Conservation (phyloP, 2,888 invertebrate genomes). For the Cybosia mesomella region DNA sequence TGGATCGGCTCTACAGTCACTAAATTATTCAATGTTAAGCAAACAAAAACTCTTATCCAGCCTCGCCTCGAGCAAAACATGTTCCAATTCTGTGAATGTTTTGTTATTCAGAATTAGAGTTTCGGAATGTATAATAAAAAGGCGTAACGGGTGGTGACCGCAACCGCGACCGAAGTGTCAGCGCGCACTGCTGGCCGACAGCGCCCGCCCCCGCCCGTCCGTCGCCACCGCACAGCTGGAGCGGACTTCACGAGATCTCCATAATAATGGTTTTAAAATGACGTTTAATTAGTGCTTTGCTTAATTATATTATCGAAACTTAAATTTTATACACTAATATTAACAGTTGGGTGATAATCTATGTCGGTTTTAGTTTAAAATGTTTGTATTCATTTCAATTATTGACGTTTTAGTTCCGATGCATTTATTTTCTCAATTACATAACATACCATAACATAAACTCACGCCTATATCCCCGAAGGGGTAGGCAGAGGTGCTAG, state of each 20-base stretch:
- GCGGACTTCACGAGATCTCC: neutral
- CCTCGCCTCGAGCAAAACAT: slow-evolving; percentile 20
- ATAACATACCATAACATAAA: no score
- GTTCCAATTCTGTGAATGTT: slow-evolving; percentile 21
- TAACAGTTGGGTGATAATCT: no score
- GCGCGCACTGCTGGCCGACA: slow-evolving; percentile 13
- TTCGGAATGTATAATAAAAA: slow-evolving; percentile 30
- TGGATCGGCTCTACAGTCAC: slow-evolving; percentile 2
- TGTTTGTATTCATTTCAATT: neutral
- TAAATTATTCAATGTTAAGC: slow-evolving; percentile 19
- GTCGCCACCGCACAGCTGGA: slow-evolving; percentile 2
- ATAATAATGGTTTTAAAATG: slow-evolving; percentile 2
- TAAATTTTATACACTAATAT: neutral
- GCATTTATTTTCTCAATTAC: no score
- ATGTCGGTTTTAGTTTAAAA: neutral
- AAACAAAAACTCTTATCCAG: slow-evolving; percentile 18
- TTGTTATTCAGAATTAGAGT: slow-evolving; percentile 25
- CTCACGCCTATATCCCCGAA: no score
- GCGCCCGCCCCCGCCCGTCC: neutral
- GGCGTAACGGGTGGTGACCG: slow-evolving; percentile 19
- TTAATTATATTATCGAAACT: neutral
- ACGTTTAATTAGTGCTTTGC: neutral
- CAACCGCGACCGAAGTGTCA: slow-evolving; percentile 31
- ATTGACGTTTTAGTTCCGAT: no score
- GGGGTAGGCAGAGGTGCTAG: no score